Conservation (phyloP, 2,888 invertebrate species). For the Cryptocephalus moraei region DNA sequence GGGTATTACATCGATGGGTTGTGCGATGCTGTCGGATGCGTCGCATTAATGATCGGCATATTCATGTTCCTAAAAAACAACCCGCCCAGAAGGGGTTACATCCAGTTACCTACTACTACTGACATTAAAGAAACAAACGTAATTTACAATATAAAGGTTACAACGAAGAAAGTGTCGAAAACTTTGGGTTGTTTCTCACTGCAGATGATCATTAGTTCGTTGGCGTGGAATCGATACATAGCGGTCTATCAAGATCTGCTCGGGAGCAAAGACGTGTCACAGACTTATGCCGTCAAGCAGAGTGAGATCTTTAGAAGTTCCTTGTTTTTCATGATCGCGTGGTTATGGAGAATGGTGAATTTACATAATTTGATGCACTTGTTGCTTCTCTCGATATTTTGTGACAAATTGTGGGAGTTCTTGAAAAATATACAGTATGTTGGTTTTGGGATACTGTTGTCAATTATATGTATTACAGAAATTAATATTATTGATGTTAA, state of each 20-base stretch:
- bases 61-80: constrained; percentile 60
- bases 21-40: constrained; percentile 68
- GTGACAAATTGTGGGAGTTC: constrained; percentile 74
- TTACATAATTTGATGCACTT: constrained; percentile 69
- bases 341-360: constrained; percentile 69
- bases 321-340: constrained; percentile 61
- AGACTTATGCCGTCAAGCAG: constrained; percentile 44
- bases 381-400: constrained; percentile 65
- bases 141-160: constrained; percentile 57
- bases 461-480: constrained; percentile 61
- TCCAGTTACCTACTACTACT: constrained; percentile 51
- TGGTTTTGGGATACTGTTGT: constrained; percentile 58
- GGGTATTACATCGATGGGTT: constrained; percentile 78
- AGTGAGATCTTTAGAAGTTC: constrained; percentile 57
- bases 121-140: constrained; percentile 43
- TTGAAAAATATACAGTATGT: constrained; percentile 57
- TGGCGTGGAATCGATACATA: constrained; percentile 79
- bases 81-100: constrained; percentile 63
- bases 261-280: constrained; percentile 51
- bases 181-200: constrained; percentile 57
- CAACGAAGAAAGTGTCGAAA: constrained; percentile 54
- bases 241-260: constrained; percentile 67
- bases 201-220: constrained; percentile 63
- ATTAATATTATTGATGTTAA: constrained; percentile 55
- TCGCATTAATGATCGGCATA: constrained; percentile 60